phyloP scores from a whole-genome alignment of 2,113 vertebrate genomes.

The Psilopsiagon aurifrons region DNA sequence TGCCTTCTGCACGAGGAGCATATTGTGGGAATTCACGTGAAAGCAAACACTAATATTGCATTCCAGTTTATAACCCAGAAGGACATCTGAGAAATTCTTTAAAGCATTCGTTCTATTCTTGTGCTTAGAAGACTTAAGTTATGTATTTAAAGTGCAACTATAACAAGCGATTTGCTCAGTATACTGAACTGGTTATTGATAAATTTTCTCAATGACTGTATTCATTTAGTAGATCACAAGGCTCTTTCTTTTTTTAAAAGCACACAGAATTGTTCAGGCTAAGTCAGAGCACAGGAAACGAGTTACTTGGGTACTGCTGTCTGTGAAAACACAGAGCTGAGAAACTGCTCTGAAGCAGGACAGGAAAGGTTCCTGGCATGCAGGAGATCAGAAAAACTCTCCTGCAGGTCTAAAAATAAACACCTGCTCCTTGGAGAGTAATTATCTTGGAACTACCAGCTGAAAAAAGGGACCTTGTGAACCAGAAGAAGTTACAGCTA shows the following conservation, averaged over 20 bases:
- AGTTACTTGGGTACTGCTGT: background rate
- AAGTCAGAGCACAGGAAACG: background rate
- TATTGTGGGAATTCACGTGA: background rate
- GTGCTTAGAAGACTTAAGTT: background rate
- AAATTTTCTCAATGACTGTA: background rate
- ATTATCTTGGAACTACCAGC: constrained; percentile 48
- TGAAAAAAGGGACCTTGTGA: constrained; percentile 20
- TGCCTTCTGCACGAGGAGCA: background rate
- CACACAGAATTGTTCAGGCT: background rate
- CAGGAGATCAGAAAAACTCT: constrained; percentile 45
- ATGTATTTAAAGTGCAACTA: background rate
- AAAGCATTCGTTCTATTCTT: background rate
- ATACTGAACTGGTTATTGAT: background rate
- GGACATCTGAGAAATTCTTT: background rate
- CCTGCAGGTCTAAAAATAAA: constrained; percentile 41
- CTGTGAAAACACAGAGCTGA: background rate
- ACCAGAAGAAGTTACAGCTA: constrained; percentile 6
- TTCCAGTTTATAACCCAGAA: background rate
- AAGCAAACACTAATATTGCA: background rate
- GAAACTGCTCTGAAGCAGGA: constrained; percentile 20
- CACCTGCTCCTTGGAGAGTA: constrained; percentile 19
- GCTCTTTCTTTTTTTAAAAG: background rate
- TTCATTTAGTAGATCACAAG: background rate
- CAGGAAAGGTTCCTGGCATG: background rate
- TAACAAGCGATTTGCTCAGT: background rate